Percentiles rank a stretch among this genome's conserved stretches.
These are phyloP conservation scores for Chauna torquata DNA, from an alignment of 2,113 vertebrate species.

Conservation along the genomic window DNA sequence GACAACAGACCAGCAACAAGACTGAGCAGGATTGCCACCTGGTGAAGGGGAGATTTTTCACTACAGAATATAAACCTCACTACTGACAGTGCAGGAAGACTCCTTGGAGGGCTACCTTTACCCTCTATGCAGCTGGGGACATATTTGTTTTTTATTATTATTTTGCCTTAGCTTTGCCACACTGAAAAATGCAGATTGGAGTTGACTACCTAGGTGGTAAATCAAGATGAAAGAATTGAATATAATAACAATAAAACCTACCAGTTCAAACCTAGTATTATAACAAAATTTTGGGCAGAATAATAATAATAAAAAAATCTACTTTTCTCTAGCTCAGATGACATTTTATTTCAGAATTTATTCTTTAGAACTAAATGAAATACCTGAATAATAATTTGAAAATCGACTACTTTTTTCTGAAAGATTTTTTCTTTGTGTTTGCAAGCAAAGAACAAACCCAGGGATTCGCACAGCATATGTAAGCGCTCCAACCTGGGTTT, in stretches of 20 bases:
- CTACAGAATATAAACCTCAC: neutral
- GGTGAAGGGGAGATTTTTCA: neutral
- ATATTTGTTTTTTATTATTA: neutral
- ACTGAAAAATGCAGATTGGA: neutral
- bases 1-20: neutral
- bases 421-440: neutral
- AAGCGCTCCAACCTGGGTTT: neutral
- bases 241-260: neutral
- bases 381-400: neutral
- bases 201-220: neutral
- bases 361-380: neutral
- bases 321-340: neutral
- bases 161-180: neutral
- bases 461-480: neutral
- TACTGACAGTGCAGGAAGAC: neutral
- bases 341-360: neutral
- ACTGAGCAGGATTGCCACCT: neutral
- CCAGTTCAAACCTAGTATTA: neutral
- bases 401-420: neutral
- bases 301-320: no score
- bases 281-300: fast-evolving
- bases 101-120: neutral
- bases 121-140: neutral
- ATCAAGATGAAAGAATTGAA: neutral
- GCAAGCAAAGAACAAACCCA: neutral